These are phyloP conservation scores for Ypsolopha scabrella DNA, from an alignment of 2,888 invertebrate genomes.

Conservation along the genomic window DNA sequence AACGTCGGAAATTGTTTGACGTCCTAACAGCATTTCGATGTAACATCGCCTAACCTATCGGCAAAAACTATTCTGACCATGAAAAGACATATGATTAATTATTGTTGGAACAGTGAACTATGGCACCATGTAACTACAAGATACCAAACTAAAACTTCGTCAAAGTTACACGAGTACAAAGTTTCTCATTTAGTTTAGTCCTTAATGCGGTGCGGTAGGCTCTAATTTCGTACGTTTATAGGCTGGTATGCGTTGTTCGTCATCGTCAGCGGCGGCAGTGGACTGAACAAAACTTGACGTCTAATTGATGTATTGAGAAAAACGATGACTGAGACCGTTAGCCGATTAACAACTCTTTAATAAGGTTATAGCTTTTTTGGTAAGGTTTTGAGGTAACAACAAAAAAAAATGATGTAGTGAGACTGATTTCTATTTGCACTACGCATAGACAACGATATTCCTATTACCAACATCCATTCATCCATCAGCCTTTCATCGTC, in stretches of 20 bases:
- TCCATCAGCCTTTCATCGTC: no score
- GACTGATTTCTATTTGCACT: no score
- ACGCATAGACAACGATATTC: no score
- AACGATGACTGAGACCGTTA: slow-evolving; percentile 44
- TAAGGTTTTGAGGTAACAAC: no score
- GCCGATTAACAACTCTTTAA: slow-evolving; percentile 42
- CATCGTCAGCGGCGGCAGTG: not conserved
- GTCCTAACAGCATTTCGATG: slow-evolving; percentile 14
- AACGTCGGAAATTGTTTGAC: slow-evolving; percentile 7
- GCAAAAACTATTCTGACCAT: slow-evolving; percentile 28
- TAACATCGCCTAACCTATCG: slow-evolving; percentile 18
- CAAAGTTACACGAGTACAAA: not conserved
- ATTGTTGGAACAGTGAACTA: slow-evolving; percentile 56
- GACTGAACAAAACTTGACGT: slow-evolving; percentile 47
- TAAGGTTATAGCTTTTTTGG: not conserved
- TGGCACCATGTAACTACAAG: slow-evolving; percentile 39
- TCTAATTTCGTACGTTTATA: not conserved
- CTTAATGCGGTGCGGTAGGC: not conserved
- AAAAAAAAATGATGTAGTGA: no score
- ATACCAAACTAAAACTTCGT: slow-evolving; percentile 23
- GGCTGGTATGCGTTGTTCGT: not conserved
- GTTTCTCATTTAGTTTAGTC: not conserved
- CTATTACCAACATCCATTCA: no score
- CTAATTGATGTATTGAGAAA: slow-evolving; percentile 56
- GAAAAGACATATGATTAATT: slow-evolving; percentile 40